Conservation (phyloP, 2,888 invertebrate genomes). For the Steinernema scapterisci region DNA sequence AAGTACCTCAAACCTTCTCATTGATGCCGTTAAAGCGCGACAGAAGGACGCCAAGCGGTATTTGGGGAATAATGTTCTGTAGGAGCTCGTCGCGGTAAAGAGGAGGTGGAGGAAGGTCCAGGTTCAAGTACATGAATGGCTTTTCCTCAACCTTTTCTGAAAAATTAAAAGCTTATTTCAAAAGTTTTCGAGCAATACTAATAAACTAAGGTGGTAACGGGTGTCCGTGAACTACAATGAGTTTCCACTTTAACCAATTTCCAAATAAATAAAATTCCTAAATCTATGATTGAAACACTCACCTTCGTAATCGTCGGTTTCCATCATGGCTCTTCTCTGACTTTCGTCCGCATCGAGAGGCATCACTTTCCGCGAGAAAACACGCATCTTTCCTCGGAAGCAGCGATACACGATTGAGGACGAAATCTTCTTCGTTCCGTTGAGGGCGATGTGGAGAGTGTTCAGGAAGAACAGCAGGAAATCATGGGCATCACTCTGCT, state of each 20-base stretch:
- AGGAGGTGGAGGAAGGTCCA: conserved; percentile 95
- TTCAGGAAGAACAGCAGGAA: conserved; percentile 98
- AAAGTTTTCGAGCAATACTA: too few species aligned
- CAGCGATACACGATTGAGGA: conserved; percentile 83
- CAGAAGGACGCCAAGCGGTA: conserved; percentile 88
- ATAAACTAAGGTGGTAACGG: too few species aligned
- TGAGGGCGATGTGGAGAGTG: conserved; percentile 88
- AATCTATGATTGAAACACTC: conserved; percentile 31
- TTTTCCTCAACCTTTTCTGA: conserved; percentile 82
- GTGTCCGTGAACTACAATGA: too few species aligned
- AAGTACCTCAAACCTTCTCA: conserved; percentile 75
- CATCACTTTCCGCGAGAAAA: conserved; percentile 83
- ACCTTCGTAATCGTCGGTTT: conserved; percentile 59
- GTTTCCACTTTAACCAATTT: too few species aligned
- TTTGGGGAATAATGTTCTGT: conserved; percentile 93
- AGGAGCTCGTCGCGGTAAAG: conserved; percentile 94
- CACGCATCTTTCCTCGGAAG: conserved; percentile 76
- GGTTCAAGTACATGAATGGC: conserved; percentile 92
- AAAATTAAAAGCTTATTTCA: conserved; percentile 35
- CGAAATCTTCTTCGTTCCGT: conserved; percentile 78
- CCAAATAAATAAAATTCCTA: too few species aligned
- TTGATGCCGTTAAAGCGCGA: conserved; percentile 93
- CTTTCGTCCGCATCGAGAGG: conserved; percentile 77
- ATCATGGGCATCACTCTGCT: conserved; percentile 97
- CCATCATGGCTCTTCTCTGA: conserved; percentile 47